Evolutionary conservation across 2,888 invertebrate genomes (phyloP).

Genomic region (Colostygia pectinataria): DNA sequence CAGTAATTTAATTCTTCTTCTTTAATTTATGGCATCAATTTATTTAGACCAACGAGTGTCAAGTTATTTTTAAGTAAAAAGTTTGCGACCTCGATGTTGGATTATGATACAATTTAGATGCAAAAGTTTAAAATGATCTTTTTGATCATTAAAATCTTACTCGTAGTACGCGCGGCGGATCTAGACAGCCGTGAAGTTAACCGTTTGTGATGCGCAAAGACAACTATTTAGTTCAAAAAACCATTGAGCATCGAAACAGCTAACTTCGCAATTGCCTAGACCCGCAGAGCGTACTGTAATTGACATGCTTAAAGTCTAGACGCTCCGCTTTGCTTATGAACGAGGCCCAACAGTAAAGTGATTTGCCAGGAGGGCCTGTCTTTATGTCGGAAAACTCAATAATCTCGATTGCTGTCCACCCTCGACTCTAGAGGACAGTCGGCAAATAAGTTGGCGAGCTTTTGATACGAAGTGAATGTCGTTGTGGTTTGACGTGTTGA

Average conservation of each 20-base stretch:
- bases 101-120: slow-evolving; percentile 88
- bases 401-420: slow-evolving; percentile 48
- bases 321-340: slow-evolving; percentile 3
- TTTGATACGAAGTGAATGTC: slow-evolving; percentile 18
- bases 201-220: too few relatives aligned
- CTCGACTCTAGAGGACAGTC: slow-evolving; percentile 26
- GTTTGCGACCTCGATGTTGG: slow-evolving; percentile 96
- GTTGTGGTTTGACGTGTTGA: slow-evolving; percentile 23
- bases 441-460: slow-evolving; percentile 23
- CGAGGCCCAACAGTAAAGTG: slow-evolving; percentile 43
- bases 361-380: slow-evolving; percentile 45
- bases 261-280: too few relatives aligned
- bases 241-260: too few relatives aligned
- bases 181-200: too few relatives aligned
- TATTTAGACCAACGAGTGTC: too few relatives aligned
- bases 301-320: neutral
- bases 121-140: slow-evolving; percentile 85
- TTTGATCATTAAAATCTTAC: too few relatives aligned
- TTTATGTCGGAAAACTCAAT: slow-evolving; percentile 47
- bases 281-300: too few relatives aligned
- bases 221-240: too few relatives aligned
- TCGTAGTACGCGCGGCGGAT: too few relatives aligned
- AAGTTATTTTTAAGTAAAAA: too few relatives aligned
- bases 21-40: too few relatives aligned
- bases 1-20: too few relatives aligned